Conservation (phyloP, 2,888 invertebrate genomes). For the Cremastobaeus sp. region DNA sequence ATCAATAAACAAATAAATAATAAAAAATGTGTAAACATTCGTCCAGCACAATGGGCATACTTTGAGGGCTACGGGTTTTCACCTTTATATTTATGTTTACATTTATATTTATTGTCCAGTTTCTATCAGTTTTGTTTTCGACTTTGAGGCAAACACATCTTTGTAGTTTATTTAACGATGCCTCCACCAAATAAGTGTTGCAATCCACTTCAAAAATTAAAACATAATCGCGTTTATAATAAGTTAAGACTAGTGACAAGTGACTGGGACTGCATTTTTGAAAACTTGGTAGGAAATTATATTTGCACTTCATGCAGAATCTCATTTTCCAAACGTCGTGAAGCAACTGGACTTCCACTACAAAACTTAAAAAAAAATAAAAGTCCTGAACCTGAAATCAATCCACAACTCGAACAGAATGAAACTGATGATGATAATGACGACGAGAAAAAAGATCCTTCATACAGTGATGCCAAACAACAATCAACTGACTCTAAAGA, state of each 20-base stretch:
- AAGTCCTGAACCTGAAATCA: not conserved
- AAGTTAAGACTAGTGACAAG: slow-evolving; percentile 12
- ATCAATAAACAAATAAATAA: too few relatives aligned
- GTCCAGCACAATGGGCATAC: too few relatives aligned
- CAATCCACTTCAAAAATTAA: slow-evolving; percentile 15
- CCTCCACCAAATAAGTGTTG: slow-evolving; percentile 23
- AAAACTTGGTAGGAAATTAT: slow-evolving; percentile 5
- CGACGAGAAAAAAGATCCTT: slow-evolving; percentile 5
- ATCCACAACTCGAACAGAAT: not conserved
- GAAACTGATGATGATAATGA: not conserved
- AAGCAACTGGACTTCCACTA: too few relatives aligned
- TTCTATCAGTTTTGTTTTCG: too few relatives aligned
- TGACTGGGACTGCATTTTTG: slow-evolving; percentile 11
- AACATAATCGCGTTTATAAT: slow-evolving; percentile 22
- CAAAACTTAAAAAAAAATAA: too few relatives aligned
- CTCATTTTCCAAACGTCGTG: too few relatives aligned
- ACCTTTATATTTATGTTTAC: too few relatives aligned
- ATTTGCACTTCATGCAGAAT: slow-evolving; percentile 22
- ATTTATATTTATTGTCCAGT: too few relatives aligned
- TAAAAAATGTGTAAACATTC: too few relatives aligned
- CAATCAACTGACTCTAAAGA: not conserved
- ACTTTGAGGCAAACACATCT: too few relatives aligned
- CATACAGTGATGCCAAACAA: slow-evolving; percentile 2
- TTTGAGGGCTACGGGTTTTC: too few relatives aligned
- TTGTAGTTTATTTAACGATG: slow-evolving; percentile 5